phyloP scores from a whole-genome alignment of 2,888 invertebrate genomes.

The Chelonus formosanus region DNA sequence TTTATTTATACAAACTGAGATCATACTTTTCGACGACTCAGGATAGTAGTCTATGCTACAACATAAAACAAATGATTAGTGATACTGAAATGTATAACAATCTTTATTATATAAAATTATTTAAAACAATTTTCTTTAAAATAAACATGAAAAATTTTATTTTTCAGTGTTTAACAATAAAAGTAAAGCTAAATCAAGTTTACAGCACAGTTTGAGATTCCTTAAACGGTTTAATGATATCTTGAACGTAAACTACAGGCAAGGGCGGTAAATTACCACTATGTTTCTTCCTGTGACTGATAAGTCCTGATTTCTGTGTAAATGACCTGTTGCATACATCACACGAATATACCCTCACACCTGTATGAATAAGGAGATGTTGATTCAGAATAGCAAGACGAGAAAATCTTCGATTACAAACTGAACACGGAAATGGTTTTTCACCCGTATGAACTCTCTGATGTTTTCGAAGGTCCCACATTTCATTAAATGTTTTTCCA shows the following conservation, averaged over 20 bases:
- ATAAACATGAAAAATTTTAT: too few relatives aligned
- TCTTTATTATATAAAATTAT: too few relatives aligned
- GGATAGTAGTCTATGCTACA: too few relatives aligned
- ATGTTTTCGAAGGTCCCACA: constrained; percentile 52
- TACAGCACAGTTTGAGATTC: too few relatives aligned
- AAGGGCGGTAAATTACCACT: constrained; percentile 43
- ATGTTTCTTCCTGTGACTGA: constrained; percentile 50
- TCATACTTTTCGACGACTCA: too few relatives aligned
- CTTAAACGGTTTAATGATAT: constrained; percentile 48
- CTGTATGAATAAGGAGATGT: constrained; percentile 47
- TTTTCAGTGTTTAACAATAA: too few relatives aligned
- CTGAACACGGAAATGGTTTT: constrained; percentile 53
- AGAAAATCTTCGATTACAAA: constrained; percentile 58
- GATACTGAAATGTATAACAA: too few relatives aligned
- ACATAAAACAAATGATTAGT: too few relatives aligned
- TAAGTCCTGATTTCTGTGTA: constrained; percentile 45
- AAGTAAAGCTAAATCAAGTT: too few relatives aligned
- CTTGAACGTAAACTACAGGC: constrained; percentile 46
- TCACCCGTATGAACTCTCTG: constrained; percentile 53
- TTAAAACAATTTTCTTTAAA: too few relatives aligned
- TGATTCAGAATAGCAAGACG: constrained; percentile 57
- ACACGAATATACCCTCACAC: constrained; percentile 45
- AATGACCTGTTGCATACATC: constrained; percentile 48
- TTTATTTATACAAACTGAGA: too few relatives aligned
- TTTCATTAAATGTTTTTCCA: constrained; percentile 50